Evolutionary conservation across 2,888 invertebrate genomes (phyloP).

Genomic region (Ornithoptera alexandrae): DNA sequence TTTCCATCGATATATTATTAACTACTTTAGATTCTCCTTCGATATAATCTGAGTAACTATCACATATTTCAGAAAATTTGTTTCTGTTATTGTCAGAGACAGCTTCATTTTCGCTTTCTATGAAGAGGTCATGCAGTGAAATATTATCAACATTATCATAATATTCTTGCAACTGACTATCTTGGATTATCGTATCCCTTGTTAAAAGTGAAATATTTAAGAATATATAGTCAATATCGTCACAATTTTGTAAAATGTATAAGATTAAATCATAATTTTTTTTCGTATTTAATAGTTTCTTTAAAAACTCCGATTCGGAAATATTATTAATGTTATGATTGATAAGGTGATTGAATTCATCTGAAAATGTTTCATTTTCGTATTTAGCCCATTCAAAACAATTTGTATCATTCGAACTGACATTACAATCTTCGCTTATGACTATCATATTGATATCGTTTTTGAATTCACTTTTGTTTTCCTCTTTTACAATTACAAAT

Average conservation of each 20-base stretch:
- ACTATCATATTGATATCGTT: neutral
- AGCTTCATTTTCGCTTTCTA: neutral
- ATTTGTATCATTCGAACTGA: neutral
- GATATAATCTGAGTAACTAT: neutral
- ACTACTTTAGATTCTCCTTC: neutral
- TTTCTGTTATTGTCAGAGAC: neutral
- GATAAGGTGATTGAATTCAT: neutral
- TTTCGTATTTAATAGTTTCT: conserved; percentile 8
- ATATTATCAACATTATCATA: neutral
- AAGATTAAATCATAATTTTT: conserved; percentile 8
- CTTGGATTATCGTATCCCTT: neutral
- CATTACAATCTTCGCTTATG: neutral
- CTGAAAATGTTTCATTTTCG: neutral
- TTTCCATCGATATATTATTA: neutral
- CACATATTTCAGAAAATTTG: neutral
- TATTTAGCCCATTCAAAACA: neutral
- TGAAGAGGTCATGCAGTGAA: neutral
- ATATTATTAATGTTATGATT: neutral
- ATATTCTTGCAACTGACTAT: neutral
- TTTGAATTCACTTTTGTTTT: neutral
- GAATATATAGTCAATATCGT: neutral
- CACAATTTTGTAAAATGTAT: conserved; percentile 1
- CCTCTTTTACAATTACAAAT: neutral
- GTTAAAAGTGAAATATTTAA: neutral
- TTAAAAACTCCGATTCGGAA: conserved; percentile 1